These are phyloP conservation scores for Zootermopsis nevadensis DNA, from an alignment of 2,888 invertebrate species.

Conservation along the genomic window DNA sequence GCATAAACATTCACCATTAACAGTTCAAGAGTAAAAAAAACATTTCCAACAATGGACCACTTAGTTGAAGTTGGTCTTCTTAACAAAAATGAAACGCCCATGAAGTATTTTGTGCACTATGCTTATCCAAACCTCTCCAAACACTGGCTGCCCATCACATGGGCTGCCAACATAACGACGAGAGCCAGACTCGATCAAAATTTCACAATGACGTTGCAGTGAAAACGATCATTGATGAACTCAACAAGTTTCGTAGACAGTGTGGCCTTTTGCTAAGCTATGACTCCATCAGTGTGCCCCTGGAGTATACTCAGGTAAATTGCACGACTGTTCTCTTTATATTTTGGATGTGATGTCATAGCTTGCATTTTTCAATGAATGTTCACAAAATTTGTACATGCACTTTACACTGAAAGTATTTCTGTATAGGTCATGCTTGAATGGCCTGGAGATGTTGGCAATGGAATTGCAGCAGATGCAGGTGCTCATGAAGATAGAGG, in stretches of 20 bases:
- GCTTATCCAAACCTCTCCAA: slow-evolving; percentile 88
- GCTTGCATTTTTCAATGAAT: too few relatives aligned
- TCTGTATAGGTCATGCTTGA: slow-evolving; percentile 55
- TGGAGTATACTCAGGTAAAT: slow-evolving; percentile 81
- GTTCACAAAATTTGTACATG: background rate
- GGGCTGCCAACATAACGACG: slow-evolving; percentile 91
- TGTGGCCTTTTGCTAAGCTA: slow-evolving; percentile 81
- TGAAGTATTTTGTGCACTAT: slow-evolving; percentile 80
- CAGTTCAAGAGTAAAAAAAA: slow-evolving; percentile 87
- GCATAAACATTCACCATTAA: slow-evolving; percentile 86
- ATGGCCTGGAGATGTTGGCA: slow-evolving; percentile 54
- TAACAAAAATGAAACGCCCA: slow-evolving; percentile 82
- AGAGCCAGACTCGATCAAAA: slow-evolving; percentile 90
- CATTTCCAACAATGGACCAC: slow-evolving; percentile 86
- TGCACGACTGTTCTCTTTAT: background rate
- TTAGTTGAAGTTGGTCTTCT: slow-evolving; percentile 87
- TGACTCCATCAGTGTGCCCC: slow-evolving; percentile 82
- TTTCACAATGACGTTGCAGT: slow-evolving; percentile 93
- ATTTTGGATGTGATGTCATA: too few relatives aligned
- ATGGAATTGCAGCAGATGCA: slow-evolving; percentile 49
- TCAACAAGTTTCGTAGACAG: slow-evolving; percentile 85
- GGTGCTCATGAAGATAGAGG: slow-evolving; percentile 54
- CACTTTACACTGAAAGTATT: slow-evolving; percentile 54
- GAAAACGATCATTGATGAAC: slow-evolving; percentile 88
- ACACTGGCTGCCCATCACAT: slow-evolving; percentile 91